A percentile compares a stretch with the other conserved stretches of the same genome.
phyloP scores from a whole-genome alignment of 2,113 vertebrate genomes.

The Callipepla californica region DNA sequence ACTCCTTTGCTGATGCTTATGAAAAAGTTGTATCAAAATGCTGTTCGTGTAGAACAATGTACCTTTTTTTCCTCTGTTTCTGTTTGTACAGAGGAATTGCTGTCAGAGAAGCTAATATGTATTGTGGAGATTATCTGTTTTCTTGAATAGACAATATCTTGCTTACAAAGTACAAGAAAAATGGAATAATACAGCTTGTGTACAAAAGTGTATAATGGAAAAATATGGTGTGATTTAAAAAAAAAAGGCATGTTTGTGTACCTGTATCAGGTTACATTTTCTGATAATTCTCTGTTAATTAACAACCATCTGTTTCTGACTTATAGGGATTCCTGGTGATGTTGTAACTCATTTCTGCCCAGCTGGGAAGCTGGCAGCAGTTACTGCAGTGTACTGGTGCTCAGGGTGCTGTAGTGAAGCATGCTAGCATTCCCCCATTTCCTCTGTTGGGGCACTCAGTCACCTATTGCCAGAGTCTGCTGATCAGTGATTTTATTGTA shows the following conservation, averaged over 20 bases:
- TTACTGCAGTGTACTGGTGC: not conserved
- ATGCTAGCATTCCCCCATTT: not conserved
- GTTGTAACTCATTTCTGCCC: not conserved
- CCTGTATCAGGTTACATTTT: not conserved
- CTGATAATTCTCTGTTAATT: slow-evolving; percentile 22
- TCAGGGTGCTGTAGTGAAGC: not conserved
- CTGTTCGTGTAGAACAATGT: not conserved
- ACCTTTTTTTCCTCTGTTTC: slow-evolving; percentile 12
- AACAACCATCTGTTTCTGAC: not conserved
- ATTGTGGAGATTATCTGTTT: not conserved
- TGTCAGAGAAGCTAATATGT: not conserved
- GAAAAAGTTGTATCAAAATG: not conserved
- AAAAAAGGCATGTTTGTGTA: not conserved
- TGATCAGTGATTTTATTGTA: not conserved
- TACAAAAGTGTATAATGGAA: not conserved
- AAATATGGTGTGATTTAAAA: not conserved
- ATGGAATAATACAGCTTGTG: not conserved
- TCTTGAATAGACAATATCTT: not conserved
- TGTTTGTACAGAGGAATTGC: not conserved
- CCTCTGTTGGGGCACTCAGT: not conserved
- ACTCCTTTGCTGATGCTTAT: not conserved
- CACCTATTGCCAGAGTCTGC: not conserved
- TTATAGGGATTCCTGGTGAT: not conserved
- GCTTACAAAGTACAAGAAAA: not conserved
- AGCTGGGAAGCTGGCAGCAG: not conserved